Evolutionary conservation across 2,888 invertebrate species (phyloP), one percentile per base, ranked within the genome.

Genomic region (Athetis lepigone): DNA sequence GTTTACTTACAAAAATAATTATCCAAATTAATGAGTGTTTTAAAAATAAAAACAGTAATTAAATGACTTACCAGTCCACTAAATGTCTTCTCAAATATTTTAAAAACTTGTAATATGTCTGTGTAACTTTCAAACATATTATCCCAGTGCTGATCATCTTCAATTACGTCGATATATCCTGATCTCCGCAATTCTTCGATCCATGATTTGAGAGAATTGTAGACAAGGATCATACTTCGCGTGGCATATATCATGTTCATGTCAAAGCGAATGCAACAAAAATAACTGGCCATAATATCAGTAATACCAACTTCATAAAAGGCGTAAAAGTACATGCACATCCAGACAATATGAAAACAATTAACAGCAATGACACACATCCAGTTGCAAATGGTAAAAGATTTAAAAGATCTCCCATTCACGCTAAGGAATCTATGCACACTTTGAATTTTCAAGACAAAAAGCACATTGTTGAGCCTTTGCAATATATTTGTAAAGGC

Each of bases 381-480:
- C 66, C 66, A 66, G 49, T 66, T 66, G 3, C 6, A 21, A 11
- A 33, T n/a, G 4, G n/a, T 33, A 1, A 66, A 46, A 19, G 3
- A 3, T 5, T 54, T 46, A 0, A 33, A 57, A 21, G 25, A 37
- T 8, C 8, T 49, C 5, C 8, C 58, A 4, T 33, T 39, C 0
- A 68, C 4, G 21, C 58, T 66, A 2, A 68, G 43, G 3, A 33
- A 18, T 9, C 13, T 33, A n/a, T 40, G 33, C 3, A 58, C 25
- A 6, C 40, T 66, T 29, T 66, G 66, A 11, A 66, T 45, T 23
- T 58, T 58, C 8, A 68, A 50, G 7, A 66, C 68, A 13, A 68
- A 68, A 0, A 29, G 19, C 4, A 66, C n/a, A 36, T 58, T 58
- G 33, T 58, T 39, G 4, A 49, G 5, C 19, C 45, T 43, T 2